phyloP scores from a whole-genome alignment of 2,113 vertebrate genomes.

The Lethenteron reissneri region DNA sequence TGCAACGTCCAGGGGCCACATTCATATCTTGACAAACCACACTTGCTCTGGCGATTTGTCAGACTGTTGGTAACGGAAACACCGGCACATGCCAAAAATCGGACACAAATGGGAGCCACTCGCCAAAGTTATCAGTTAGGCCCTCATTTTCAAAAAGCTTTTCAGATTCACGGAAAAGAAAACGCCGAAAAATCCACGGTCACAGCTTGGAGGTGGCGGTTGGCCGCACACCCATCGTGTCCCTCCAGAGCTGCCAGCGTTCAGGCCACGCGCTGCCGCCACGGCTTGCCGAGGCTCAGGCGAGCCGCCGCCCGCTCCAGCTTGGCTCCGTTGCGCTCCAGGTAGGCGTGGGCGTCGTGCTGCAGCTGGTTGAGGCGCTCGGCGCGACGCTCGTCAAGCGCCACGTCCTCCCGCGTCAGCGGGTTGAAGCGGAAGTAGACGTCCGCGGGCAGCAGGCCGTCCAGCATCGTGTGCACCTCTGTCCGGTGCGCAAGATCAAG shows the following conservation, averaged over 20 bases:
- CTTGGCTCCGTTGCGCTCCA: slow-evolving; percentile 72
- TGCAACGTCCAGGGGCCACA: too few relatives aligned
- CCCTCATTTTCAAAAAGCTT: too few relatives aligned
- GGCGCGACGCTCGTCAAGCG: slow-evolving; percentile 65
- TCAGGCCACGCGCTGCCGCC: slow-evolving; percentile 4
- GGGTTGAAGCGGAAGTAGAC: slow-evolving; percentile 92
- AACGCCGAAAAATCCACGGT: too few relatives aligned
- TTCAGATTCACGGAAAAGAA: too few relatives aligned
- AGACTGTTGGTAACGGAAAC: too few relatives aligned
- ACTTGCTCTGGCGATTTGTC: too few relatives aligned
- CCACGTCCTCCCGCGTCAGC: slow-evolving; percentile 55
- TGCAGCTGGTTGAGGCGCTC: slow-evolving; percentile 60
- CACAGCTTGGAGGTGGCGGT: too few relatives aligned
- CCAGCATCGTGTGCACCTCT: slow-evolving; percentile 85
- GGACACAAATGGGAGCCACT: too few relatives aligned
- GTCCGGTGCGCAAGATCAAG: not conserved
- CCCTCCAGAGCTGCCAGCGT: not conserved
- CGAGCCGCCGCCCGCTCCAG: slow-evolving; percentile 37
- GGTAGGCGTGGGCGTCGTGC: slow-evolving; percentile 44
- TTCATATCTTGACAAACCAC: too few relatives aligned
- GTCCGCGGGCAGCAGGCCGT: slow-evolving; percentile 52
- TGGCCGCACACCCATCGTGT: not conserved
- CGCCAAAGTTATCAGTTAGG: too few relatives aligned
- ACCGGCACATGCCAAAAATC: too few relatives aligned
- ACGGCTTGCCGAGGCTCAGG: slow-evolving; percentile 4